Base-by-base conservation (phyloP, 1,140 invertebrate species). In the Diuraphis noxia region DNA sequence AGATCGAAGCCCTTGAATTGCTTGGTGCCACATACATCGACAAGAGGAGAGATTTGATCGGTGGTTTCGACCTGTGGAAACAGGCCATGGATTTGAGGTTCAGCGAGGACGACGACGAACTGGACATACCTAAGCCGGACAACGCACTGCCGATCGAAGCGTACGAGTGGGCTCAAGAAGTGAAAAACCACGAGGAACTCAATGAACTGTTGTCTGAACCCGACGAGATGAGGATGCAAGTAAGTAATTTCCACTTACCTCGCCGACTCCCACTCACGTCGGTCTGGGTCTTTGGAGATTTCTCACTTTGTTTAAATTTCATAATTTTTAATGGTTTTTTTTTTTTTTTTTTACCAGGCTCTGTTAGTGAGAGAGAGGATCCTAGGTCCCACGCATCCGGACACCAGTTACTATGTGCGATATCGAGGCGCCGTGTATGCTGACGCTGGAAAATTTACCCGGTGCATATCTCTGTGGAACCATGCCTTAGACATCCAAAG, bases 401-500 rank as follows among this genome's bases (percentile, higher is more conserved):
- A 99, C 94, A 99, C 98, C 41, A 98, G 97, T 93, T 99, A 99
- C 94, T 99, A 98, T 94, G 98, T 99, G 92, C 95, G 98, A 38
- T 93, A 87, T 88, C 94, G 98, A 93, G 98, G 98, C 46, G 98
- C 98, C 0, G 96, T 98, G 81, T 99, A 99, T 94, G 98, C 98
- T 34, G 98, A 98, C 94, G 96, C 97, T 92, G 98, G 98, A 21
- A 97, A 98, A 93, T 99, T 99, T 94, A 95, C 96, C 92, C 95
- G 98, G 88, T 99, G 98, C 94, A 97, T 99, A 92, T 96, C 97
- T 93, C 95, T 99, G 49, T 99, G 98, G 98, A 98, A 98, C 94
- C 98, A 99, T 94, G 98, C 98, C n/a, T 94, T 99, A 21, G 98
- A 99, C 93, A 98, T 99, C 96, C 98, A 99, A 94, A 98, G 98